phyloP scores from a whole-genome alignment of 2,113 vertebrate genomes.

The Chroicocephalus ridibundus region DNA sequence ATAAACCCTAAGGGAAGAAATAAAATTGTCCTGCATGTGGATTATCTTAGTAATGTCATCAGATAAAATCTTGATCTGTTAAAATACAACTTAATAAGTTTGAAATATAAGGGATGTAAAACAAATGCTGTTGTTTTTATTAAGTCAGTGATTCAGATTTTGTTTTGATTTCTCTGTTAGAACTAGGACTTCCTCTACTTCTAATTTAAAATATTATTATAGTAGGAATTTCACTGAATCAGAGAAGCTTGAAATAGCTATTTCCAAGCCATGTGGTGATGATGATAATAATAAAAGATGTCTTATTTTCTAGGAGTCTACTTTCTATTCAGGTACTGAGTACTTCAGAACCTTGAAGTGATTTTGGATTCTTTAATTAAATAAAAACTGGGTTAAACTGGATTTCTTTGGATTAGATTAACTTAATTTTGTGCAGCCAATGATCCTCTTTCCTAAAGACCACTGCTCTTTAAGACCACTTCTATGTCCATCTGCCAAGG shows the following conservation, averaged over 20 bases:
- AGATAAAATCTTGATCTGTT: not conserved
- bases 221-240: not conserved
- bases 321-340: not conserved
- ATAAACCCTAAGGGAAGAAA: constrained; percentile 8
- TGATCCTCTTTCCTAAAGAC: not conserved
- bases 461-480: not conserved
- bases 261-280: not conserved
- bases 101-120: not conserved
- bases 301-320: not conserved
- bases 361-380: not conserved
- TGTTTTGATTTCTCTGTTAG: not conserved
- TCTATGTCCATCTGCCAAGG: not conserved
- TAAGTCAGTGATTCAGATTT: not conserved
- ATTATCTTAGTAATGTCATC: not conserved
- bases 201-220: not conserved
- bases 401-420: not conserved
- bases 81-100: not conserved
- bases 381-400: not conserved
- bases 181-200: not conserved
- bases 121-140: not conserved
- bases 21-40: not conserved
- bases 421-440: not conserved
- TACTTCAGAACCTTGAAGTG: not conserved
- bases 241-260: not conserved
- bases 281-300: not conserved